phyloP scores from a whole-genome alignment of 1,140 invertebrate genomes.

The Sitophilus oryzae region DNA sequence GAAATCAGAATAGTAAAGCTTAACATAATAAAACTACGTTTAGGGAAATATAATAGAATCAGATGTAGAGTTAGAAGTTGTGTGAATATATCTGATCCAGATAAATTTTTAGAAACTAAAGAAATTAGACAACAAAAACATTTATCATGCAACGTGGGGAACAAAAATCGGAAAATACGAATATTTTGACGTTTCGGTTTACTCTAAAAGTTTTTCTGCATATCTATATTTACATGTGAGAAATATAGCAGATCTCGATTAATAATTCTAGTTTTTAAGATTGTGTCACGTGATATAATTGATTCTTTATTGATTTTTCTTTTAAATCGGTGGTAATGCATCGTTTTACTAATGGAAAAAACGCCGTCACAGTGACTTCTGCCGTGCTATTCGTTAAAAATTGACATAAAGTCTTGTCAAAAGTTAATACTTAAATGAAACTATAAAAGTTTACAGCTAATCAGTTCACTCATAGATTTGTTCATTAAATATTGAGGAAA shows the following conservation, averaged over 20 bases:
- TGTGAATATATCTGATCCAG: neutral
- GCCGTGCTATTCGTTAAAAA: no score
- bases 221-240: neutral
- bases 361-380: no score
- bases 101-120: neutral
- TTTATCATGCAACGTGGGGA: neutral
- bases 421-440: no score
- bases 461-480: no score
- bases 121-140: neutral
- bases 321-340: no score
- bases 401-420: no score
- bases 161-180: neutral
- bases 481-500: no score
- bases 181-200: no score
- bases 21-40: slow-evolving; percentile 10
- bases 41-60: slow-evolving; percentile 8
- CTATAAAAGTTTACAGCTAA: no score
- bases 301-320: no score
- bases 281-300: neutral
- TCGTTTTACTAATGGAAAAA: no score
- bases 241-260: neutral
- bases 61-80: neutral
- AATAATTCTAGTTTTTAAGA: neutral
- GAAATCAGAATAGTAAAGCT: slow-evolving; percentile 4
- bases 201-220: neutral